Percentiles rank a stretch among this genome's conserved stretches.
phyloP scores from a whole-genome alignment of 2,888 invertebrate species.

The Leptopterna dolabrata region DNA sequence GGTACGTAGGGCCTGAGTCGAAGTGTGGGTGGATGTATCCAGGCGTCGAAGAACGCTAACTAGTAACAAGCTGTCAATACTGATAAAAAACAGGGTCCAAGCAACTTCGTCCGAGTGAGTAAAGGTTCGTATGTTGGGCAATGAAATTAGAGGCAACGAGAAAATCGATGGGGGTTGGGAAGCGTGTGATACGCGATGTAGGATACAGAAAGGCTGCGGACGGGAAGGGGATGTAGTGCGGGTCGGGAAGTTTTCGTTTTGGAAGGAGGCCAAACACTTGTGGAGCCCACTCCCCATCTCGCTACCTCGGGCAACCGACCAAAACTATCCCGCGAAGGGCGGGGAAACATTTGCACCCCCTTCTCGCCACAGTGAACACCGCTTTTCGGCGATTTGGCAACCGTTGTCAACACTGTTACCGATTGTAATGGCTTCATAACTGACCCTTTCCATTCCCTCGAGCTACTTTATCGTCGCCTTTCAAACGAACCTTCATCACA shows the following conservation, averaged over 20 bases:
- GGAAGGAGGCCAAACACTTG: slow-evolving; percentile 41
- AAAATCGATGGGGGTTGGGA: not conserved
- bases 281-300: not conserved
- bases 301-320: slow-evolving; percentile 31
- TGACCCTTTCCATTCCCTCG: not conserved
- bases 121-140: not conserved
- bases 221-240: not conserved
- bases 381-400: slow-evolving; percentile 38
- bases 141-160: not conserved
- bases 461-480: not conserved
- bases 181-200: slow-evolving; percentile 5
- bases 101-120: not conserved
- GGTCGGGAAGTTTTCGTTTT: slow-evolving; percentile 14
- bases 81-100: too few species aligned
- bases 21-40: too few species aligned
- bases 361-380: not conserved
- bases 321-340: slow-evolving; percentile 29
- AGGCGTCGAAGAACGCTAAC: too few species aligned
- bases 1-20: too few species aligned
- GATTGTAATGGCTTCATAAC: slow-evolving; percentile 48
- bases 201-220: not conserved
- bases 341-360: not conserved
- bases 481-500: not conserved
- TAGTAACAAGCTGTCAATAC: too few species aligned
- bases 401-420: slow-evolving; percentile 36